Base-by-base conservation (phyloP, 2,113 vertebrate species). In the Pseudopipra pipra region DNA sequence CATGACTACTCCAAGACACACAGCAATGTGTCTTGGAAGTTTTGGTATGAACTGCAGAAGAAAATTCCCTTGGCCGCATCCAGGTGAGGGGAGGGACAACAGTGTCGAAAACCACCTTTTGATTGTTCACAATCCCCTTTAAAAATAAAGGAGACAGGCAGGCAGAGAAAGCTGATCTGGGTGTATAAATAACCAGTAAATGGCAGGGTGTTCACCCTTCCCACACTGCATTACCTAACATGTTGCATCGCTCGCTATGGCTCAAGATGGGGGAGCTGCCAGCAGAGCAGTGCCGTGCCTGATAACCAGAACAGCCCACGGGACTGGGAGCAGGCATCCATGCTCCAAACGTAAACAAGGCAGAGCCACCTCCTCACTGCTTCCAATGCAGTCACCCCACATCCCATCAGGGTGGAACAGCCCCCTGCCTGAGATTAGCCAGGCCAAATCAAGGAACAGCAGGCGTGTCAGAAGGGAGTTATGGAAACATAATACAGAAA, bases 141-240 rank as follows among this genome's bases (percentile, higher is more conserved):
- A n/a, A 87, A 80, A 77, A 44, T 61, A 59, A 92, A 65, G 56
- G 27, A 90, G 87, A 23, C 24, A 82, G 37, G 81, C 39, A 68
- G 49, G 67, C 89, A 94, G 79, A 86, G 93, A 93, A 93, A 92
- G 87, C 74, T 77, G 67, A 61, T 66, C 33, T 54, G 79, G 19
- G 70, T 83, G 81, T 96, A 89, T 93, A 94, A 94, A 96, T 94
- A 97, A 78, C 55, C 58, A 51, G 78, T 68, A 94, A 92, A 85
- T 86, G 92, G 95, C 89, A 96, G 95, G 95, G 91, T 81, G 78
- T 37, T 93, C 78, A 83, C 92, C 87, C 87, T 91, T 96, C 83
- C 95, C 87, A 92, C 93, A 83, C 82, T 93, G 30, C 20, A 51
- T 92, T 96, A 83, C 70, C 81, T 77, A 86, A 76, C 68, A 7